Conservation (phyloP, 2,888 invertebrate genomes). For the Agrochola macilenta region DNA sequence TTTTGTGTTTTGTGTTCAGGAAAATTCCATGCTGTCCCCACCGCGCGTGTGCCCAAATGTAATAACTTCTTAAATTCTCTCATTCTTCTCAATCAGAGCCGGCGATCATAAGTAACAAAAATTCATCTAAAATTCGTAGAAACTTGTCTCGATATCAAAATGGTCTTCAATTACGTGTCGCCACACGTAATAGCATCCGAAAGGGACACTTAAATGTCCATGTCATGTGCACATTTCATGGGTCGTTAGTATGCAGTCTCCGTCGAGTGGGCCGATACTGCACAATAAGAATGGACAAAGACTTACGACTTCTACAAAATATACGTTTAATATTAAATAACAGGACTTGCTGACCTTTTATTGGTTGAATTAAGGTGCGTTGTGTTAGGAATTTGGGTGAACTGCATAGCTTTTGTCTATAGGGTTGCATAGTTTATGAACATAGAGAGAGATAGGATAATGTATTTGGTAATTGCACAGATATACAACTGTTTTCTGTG, state of each 20-base stretch:
- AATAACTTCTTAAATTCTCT: too few species aligned
- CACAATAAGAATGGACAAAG: constrained; percentile 68
- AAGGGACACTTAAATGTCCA: constrained; percentile 71
- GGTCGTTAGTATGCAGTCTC: constrained; percentile 76
- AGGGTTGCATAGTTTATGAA: background rate
- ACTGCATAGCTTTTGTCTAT: background rate
- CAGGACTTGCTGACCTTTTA: constrained; percentile 43
- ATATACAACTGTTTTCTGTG: background rate
- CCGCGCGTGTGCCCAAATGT: too few species aligned
- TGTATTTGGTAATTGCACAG: background rate
- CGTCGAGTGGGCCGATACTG: constrained; percentile 63
- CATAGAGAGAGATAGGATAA: background rate
- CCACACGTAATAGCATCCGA: constrained; percentile 66
- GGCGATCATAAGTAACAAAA: too few species aligned
- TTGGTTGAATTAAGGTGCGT: constrained; percentile 41
- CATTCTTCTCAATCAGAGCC: too few species aligned
- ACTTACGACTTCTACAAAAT: constrained; percentile 47
- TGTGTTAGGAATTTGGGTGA: constrained; percentile 39
- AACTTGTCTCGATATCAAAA: constrained; percentile 23
- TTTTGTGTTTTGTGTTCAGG: too few species aligned
- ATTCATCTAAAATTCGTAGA: background rate
- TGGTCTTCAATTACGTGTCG: constrained; percentile 52
- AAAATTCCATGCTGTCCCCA: too few species aligned
- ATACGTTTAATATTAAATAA: constrained; percentile 45
- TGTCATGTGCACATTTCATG: constrained; percentile 71